A percentile compares a stretch with the other conserved stretches of the same genome.
Evolutionary conservation across 2,797 vertebrate species (phyloP).

Genomic region (Toxotes lorentzi): DNA sequence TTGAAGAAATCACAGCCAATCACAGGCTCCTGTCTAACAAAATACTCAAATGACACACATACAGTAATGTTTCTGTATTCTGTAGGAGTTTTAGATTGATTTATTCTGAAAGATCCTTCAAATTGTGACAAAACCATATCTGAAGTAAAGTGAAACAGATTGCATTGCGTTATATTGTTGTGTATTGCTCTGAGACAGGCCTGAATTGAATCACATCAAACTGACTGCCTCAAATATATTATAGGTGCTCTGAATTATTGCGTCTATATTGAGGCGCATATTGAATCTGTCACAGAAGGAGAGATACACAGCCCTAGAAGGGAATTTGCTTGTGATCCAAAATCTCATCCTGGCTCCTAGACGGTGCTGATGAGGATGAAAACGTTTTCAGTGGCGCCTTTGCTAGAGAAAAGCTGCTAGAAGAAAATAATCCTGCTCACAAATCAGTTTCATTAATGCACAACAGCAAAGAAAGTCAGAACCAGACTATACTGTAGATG

Average conservation of each 20-base stretch:
- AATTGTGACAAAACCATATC: slow-evolving; percentile 45
- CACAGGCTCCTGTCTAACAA: slow-evolving; percentile 24
- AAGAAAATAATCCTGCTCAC: neutral
- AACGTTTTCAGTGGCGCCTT: slow-evolving; percentile 19
- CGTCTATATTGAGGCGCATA: slow-evolving; percentile 60
- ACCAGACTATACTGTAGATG: neutral
- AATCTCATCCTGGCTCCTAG: slow-evolving; percentile 48
- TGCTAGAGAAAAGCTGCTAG: neutral
- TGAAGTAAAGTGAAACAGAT: slow-evolving; percentile 69
- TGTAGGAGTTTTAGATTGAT: slow-evolving; percentile 44
- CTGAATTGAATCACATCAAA: slow-evolving; percentile 67
- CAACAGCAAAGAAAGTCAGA: slow-evolving; percentile 1
- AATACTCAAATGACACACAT: slow-evolving; percentile 29
- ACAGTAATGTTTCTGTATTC: slow-evolving; percentile 13
- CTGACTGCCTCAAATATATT: slow-evolving; percentile 58
- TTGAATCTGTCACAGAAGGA: slow-evolving; percentile 64
- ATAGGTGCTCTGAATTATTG: slow-evolving; percentile 59
- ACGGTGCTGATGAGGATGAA: slow-evolving; percentile 49
- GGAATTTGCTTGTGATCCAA: slow-evolving; percentile 52
- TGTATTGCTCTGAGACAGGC: slow-evolving; percentile 50
- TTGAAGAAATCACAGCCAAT: slow-evolving; percentile 42
- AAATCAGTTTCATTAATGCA: slow-evolving; percentile 23
- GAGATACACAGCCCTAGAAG: slow-evolving; percentile 34
- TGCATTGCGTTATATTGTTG: slow-evolving; percentile 45
- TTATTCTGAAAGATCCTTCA: slow-evolving; percentile 51